Percentiles rank a stretch among this genome's conserved stretches.
These are phyloP conservation scores for Drosophila lutescens DNA, from an alignment of 2,888 invertebrate species.

Conservation along the genomic window DNA sequence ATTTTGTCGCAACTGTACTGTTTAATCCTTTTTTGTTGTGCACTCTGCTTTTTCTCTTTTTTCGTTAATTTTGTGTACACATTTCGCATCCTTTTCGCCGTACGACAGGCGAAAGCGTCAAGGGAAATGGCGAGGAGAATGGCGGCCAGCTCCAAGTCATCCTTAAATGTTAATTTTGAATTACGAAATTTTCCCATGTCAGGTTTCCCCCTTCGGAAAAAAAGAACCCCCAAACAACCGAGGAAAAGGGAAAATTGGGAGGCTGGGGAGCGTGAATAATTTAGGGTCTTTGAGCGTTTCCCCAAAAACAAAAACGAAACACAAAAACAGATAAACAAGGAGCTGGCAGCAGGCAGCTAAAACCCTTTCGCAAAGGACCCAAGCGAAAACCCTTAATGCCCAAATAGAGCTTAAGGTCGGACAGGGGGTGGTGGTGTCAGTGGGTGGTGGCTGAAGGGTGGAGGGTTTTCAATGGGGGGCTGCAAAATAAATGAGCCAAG, in stretches of 20 bases:
- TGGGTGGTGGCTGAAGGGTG: neutral
- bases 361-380: constrained; percentile 37
- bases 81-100: constrained; percentile 55
- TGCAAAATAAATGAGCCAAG: constrained; percentile 59
- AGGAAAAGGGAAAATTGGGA: constrained; percentile 5
- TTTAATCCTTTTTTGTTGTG: constrained; percentile 53
- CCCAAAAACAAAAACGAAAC: constrained; percentile 53
- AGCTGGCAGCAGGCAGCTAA: constrained; percentile 32
- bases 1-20: constrained; percentile 73
- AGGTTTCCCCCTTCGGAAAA: constrained; percentile 15
- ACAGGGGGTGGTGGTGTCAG: constrained; percentile 17
- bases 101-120: constrained; percentile 33
- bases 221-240: neutral
- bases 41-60: constrained; percentile 47
- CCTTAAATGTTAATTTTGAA: constrained; percentile 81
- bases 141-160: constrained; percentile 74
- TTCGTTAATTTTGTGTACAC: constrained; percentile 67
- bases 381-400: constrained; percentile 73
- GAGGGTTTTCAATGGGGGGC: constrained; percentile 3
- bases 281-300: constrained; percentile 61
- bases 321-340: constrained; percentile 39
- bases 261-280: constrained; percentile 66
- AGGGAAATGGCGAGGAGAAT: constrained; percentile 34
- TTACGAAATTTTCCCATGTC: constrained; percentile 77
- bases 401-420: constrained; percentile 72